These are phyloP conservation scores for Caenorhabditis auriculariae DNA, from an alignment of 2,888 invertebrate species.

Conservation along the genomic window DNA sequence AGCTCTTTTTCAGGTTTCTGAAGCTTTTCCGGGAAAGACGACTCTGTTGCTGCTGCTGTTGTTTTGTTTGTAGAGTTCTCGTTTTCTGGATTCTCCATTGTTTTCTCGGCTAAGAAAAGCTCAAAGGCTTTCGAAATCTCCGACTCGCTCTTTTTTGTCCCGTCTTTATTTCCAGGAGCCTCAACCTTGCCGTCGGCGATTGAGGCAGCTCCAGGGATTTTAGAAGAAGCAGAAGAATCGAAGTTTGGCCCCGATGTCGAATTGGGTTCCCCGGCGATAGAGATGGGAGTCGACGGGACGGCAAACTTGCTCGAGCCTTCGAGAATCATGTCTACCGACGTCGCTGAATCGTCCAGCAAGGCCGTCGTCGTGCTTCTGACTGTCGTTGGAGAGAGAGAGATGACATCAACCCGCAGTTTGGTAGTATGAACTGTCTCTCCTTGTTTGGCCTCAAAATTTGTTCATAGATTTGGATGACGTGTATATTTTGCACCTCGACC, in stretches of 20 bases:
- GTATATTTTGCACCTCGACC: slow-evolving; percentile 14
- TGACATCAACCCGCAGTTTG: slow-evolving; percentile 38
- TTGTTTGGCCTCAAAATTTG: background rate
- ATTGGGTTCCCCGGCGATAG: background rate
- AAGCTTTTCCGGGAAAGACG: too few relatives aligned
- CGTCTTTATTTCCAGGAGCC: too few relatives aligned
- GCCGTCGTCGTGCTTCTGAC: background rate
- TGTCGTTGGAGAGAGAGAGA: slow-evolving; percentile 32
- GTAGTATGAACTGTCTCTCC: slow-evolving; percentile 5
- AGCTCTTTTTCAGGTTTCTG: too few relatives aligned
- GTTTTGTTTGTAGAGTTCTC: background rate
- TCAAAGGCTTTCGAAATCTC: too few relatives aligned
- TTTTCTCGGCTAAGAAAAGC: too few relatives aligned
- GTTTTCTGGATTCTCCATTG: background rate
- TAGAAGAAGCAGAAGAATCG: background rate
- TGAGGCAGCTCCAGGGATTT: background rate
- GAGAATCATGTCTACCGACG: background rate
- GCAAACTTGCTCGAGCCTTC: slow-evolving; percentile 7
- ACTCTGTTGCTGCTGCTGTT: too few relatives aligned
- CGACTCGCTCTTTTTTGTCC: too few relatives aligned
- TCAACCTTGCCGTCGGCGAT: too few relatives aligned
- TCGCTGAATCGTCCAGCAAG: background rate
- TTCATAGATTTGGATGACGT: background rate
- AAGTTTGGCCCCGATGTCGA: background rate
- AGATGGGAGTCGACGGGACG: background rate